Evolutionary conservation across 2,113 vertebrate genomes (phyloP).

Genomic region (Lepidothrix coronata): DNA sequence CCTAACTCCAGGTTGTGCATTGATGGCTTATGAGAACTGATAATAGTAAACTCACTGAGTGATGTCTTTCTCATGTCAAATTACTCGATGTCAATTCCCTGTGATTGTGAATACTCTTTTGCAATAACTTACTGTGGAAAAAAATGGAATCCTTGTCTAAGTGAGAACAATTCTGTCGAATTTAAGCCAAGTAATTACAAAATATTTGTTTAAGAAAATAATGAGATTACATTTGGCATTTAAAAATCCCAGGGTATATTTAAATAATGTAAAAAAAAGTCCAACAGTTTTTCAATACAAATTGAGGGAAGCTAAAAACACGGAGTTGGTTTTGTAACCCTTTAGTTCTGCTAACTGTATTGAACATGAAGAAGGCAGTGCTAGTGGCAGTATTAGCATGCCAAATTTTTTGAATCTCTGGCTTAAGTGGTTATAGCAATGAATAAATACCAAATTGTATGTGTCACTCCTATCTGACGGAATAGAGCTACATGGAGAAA

Average conservation of each 20-base stretch:
- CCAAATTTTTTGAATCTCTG: neutral
- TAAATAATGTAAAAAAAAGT: neutral
- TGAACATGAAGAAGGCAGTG: neutral
- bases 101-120: neutral
- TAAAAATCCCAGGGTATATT: neutral
- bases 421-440: neutral
- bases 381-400: neutral
- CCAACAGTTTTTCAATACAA: neutral
- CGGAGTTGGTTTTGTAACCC: neutral
- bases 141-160: neutral
- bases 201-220: neutral
- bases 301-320: neutral
- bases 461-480: neutral
- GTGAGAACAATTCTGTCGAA: fast-evolving
- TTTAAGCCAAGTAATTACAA: neutral
- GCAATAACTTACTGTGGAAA: neutral
- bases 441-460: neutral
- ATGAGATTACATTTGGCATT: neutral
- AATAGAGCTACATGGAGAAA: neutral
- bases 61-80: neutral
- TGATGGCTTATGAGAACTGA: neutral
- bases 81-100: neutral
- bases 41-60: neutral
- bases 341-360: neutral
- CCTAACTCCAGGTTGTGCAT: too few relatives aligned